These are phyloP conservation scores for Pseudochirops corinnae DNA, from an alignment of 2,797 vertebrate species.

Conservation along the genomic window DNA sequence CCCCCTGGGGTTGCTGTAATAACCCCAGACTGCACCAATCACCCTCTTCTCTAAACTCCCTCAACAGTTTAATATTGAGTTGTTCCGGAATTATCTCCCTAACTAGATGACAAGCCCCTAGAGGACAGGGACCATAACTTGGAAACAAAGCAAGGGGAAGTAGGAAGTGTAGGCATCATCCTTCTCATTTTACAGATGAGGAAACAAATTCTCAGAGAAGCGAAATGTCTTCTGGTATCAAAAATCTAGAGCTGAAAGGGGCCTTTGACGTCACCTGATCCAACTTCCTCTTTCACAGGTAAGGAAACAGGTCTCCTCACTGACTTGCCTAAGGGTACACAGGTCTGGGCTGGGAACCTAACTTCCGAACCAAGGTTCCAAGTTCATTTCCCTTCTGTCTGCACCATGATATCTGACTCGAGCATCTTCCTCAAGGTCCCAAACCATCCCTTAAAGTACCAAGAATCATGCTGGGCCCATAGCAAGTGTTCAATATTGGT, in stretches of 20 bases:
- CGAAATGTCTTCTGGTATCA: neutral
- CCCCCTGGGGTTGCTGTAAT: neutral
- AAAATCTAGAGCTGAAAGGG: neutral
- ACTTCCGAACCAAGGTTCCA: neutral
- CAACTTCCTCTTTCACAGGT: neutral
- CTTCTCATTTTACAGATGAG: neutral
- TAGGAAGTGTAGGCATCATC: neutral
- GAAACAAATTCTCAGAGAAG: neutral
- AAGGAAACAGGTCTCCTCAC: neutral
- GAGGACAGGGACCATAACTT: neutral
- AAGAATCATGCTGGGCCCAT: neutral
- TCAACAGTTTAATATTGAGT: neutral
- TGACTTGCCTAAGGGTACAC: neutral
- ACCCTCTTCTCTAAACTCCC: neutral
- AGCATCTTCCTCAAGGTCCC: neutral
- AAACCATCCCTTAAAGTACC: neutral
- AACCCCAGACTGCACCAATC: neutral
- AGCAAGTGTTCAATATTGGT: neutral
- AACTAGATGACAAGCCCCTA: neutral
- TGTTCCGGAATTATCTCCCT: neutral
- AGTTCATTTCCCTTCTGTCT: neutral
- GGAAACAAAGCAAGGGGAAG: neutral
- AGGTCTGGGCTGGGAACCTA: neutral
- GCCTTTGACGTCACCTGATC: neutral
- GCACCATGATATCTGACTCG: neutral